phyloP scores from a whole-genome alignment of 1,140 invertebrate species.

The Drosophila malerkotliana region DNA sequence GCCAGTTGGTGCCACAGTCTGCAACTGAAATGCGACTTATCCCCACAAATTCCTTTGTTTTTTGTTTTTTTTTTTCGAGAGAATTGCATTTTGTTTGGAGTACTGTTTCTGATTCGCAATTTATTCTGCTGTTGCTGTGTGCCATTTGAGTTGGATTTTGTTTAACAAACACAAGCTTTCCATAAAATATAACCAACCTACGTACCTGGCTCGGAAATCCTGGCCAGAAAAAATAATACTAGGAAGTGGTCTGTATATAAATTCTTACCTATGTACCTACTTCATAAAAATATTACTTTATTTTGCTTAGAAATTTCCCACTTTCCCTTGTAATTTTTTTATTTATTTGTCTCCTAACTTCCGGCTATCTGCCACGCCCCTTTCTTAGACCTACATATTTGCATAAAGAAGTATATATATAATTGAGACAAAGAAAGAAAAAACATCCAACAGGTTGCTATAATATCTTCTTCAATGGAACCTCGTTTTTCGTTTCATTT shows the following conservation, averaged over 20 bases:
- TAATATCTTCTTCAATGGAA: background rate
- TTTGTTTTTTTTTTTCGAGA: background rate
- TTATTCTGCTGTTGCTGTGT: background rate
- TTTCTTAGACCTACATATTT: background rate
- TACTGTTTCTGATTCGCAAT: background rate
- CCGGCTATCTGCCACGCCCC: no score
- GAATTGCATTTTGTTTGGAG: background rate
- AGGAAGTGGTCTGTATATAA: no score
- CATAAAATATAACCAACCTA: constrained; percentile 12
- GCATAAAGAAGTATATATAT: background rate
- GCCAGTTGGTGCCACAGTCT: background rate
- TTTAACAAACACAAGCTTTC: constrained; percentile 15
- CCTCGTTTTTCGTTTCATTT: constrained; percentile 24
- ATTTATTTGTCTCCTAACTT: no score
- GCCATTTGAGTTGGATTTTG: constrained; percentile 10
- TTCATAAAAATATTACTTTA: no score
- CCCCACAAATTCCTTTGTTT: background rate
- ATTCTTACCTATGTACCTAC: no score
- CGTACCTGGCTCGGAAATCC: constrained; percentile 43
- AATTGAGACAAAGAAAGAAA: background rate
- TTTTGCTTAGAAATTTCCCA: no score
- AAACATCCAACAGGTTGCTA: constrained; percentile 16
- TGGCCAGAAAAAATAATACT: background rate
- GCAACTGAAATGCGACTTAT: background rate
- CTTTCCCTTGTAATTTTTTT: no score